phyloP scores from a whole-genome alignment of 2,888 invertebrate genomes.

The Philopedon plagiatum region DNA sequence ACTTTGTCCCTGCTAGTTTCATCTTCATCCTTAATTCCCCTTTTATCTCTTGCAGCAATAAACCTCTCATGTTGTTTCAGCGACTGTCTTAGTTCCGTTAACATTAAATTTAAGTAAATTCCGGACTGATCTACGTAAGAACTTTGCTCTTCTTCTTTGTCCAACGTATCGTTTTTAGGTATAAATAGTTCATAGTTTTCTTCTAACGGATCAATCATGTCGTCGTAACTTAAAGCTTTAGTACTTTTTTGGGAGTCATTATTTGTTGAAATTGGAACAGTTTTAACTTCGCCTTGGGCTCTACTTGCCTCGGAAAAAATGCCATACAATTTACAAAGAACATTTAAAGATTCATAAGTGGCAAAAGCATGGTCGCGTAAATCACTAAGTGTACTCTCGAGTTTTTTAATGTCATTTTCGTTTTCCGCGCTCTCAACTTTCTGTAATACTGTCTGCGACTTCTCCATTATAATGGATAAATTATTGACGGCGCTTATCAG shows the following conservation, averaged over 20 bases:
- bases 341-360: conserved; percentile 59
- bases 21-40: conserved; percentile 53
- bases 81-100: conserved; percentile 56
- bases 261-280: neutral
- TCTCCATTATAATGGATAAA: conserved; percentile 56
- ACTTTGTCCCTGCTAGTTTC: neutral
- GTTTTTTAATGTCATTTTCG: conserved; percentile 31
- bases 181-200: conserved; percentile 59
- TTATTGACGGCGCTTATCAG: conserved; percentile 54
- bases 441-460: conserved; percentile 51
- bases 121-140: conserved; percentile 45
- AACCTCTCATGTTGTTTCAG: conserved; percentile 57
- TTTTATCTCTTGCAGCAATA: conserved; percentile 54
- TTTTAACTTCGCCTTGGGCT: conserved; percentile 1
- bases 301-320: conserved; percentile 51
- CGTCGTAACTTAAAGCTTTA: conserved; percentile 49
- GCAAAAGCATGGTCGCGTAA: conserved; percentile 55
- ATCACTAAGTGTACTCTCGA: conserved; percentile 52
- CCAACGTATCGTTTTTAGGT: conserved; percentile 41
- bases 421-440: conserved; percentile 45
- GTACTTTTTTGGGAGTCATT: neutral
- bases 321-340: conserved; percentile 57
- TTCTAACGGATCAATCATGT: conserved; percentile 52
- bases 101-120: conserved; percentile 54
- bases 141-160: neutral